Conservation (phyloP, 2,888 invertebrate species). For the Troglohyphantes excavatus region DNA sequence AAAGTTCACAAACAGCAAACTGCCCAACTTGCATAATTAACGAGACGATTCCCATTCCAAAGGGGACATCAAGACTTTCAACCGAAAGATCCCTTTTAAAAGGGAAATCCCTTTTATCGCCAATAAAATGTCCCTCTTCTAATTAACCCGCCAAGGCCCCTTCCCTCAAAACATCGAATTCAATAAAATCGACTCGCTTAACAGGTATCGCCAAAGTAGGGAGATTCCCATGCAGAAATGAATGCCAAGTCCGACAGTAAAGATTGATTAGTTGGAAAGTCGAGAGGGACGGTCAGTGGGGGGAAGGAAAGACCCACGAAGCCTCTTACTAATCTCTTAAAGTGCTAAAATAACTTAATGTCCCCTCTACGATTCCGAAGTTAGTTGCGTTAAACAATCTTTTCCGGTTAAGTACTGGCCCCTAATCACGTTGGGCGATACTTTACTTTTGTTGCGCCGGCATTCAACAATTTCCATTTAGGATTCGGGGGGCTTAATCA, state of each 20-base stretch:
- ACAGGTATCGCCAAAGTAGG: conserved; percentile 51
- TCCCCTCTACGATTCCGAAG: conserved; percentile 71
- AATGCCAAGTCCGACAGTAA: conserved; percentile 56
- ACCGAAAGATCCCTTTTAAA: conserved; percentile 21
- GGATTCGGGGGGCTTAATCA: conserved; percentile 67
- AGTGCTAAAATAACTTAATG: conserved; percentile 78
- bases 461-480: conserved; percentile 76
- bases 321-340: conserved; percentile 76
- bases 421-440: conserved; percentile 75
- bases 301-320: too few species aligned
- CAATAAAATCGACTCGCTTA: conserved; percentile 64
- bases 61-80: background rate
- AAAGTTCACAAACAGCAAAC: background rate
- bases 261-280: conserved; percentile 70
- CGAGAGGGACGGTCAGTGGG: conserved; percentile 57
- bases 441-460: conserved; percentile 71
- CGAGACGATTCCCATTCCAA: too few species aligned
- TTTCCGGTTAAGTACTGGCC: conserved; percentile 69
- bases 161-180: conserved; percentile 38
- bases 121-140: conserved; percentile 50
- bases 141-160: conserved; percentile 37
- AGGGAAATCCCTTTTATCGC: conserved; percentile 63
- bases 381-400: conserved; percentile 75
- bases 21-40: conserved; percentile 44
- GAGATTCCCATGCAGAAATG: background rate